Base-by-base conservation (phyloP, 1,140 invertebrate species). In the Rhizoglyphus robini region DNA sequence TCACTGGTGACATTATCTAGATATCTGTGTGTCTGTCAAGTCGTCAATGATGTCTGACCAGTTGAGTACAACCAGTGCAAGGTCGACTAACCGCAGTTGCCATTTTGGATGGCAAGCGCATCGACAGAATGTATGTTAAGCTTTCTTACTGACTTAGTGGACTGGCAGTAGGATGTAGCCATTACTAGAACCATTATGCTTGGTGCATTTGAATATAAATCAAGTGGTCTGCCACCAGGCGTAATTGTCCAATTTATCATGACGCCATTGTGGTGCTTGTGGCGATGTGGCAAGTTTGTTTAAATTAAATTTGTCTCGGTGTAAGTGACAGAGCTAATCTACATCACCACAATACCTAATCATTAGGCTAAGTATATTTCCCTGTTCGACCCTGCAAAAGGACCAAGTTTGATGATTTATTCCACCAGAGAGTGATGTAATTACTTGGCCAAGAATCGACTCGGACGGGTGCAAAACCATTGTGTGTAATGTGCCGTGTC, bases 341-440 rank as follows among this genome's bases (percentile, higher is more conserved):
- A 8, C 36, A 41, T 11, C 18, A 41, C 36, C 8, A 41, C 36
- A 41, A 41, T 41, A 41, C 36, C 36, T 41, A 41, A 41, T 41
- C 36, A 41, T 41, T 41, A 41, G 36, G 36, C 20, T 54, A 54
- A 54, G 51, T 54, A 54, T 54, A 54, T 54, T 54, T 54, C 51
- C 31, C 20, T 54, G 51, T 54, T 54, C 51, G 15, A 8, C 31
- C 51, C 18, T 25, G 51, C 51, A 54, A 54, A 54, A 11, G 51
- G 51, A 54, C 8, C n/a, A n/a, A n/a, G n/a, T n/a, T n/a, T 11
- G 31, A 54, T 54, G 51, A 54, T 54, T 54, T 54, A 54, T 54
- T 54, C 51, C 51, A 54, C 15, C 15, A 20, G 8, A 27, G 20
- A 8, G 8, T 54, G 51, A 54, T 54, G 51, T 54, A 54, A 54